phyloP scores from a whole-genome alignment of 2,888 invertebrate species.

The Diaphora mendica region DNA sequence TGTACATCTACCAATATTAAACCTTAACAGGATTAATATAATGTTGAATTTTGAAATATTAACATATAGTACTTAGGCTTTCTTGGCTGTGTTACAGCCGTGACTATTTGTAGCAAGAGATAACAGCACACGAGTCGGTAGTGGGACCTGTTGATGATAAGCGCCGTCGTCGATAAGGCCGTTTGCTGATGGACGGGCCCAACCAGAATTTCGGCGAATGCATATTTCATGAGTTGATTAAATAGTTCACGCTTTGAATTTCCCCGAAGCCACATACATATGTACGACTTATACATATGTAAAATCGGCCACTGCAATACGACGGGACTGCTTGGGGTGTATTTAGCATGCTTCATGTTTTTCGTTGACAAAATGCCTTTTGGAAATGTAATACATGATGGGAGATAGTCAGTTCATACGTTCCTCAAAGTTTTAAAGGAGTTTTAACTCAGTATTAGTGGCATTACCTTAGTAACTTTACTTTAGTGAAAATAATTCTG shows the following conservation, averaged over 20 bases:
- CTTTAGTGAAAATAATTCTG: not conserved
- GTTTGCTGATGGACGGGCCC: constrained; percentile 79
- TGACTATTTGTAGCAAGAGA: constrained; percentile 85
- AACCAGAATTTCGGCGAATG: constrained; percentile 84
- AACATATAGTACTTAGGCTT: constrained; percentile 49
- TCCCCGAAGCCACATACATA: constrained; percentile 63
- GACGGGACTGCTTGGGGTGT: constrained; percentile 41
- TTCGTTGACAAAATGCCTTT: constrained; percentile 46
- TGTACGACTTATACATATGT: constrained; percentile 60
- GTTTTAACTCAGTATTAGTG: not conserved
- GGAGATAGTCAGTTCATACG: constrained; percentile 20
- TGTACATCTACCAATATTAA: constrained; percentile 29
- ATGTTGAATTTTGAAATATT: constrained; percentile 44
- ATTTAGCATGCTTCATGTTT: constrained; percentile 47
- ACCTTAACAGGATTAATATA: constrained; percentile 37
- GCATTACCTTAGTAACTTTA: not conserved
- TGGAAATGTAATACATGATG: constrained; percentile 25
- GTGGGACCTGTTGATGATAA: constrained; percentile 85
- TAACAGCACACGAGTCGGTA: constrained; percentile 83
- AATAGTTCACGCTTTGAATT: constrained; percentile 84
- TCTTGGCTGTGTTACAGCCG: constrained; percentile 52
- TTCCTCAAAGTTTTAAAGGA: constrained; percentile 20
- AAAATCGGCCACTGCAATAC: constrained; percentile 63
- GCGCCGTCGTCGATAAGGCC: constrained; percentile 83
- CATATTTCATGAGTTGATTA: constrained; percentile 86